A percentile compares a stretch with the other conserved stretches of the same genome.
Conservation (phyloP, 2,888 invertebrate species). For the Strigamia crassipes region DNA sequence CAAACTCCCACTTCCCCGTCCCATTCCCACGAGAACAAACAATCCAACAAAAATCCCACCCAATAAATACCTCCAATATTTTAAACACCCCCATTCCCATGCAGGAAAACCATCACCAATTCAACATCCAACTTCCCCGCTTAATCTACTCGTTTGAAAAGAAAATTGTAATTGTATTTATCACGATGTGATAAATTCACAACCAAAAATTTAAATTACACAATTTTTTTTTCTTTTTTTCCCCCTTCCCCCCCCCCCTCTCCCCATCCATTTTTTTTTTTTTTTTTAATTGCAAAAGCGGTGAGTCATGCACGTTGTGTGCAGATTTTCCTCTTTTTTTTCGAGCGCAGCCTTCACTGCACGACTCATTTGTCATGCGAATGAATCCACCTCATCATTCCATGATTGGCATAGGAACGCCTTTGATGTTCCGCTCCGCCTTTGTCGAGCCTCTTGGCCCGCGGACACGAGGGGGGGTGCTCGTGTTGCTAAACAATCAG, state of each 20-base stretch:
- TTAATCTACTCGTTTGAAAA: conserved; percentile 15
- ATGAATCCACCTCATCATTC: conserved; percentile 20
- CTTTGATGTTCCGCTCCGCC: conserved; percentile 48
- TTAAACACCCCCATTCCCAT: too few relatives aligned
- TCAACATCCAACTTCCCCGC: neutral
- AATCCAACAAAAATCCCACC: too few relatives aligned
- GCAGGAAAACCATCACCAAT: neutral
- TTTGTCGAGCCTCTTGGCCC: conserved; percentile 45
- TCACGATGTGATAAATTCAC: neutral
- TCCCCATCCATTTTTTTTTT: neutral
- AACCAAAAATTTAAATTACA: neutral
- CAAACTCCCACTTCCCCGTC: too few relatives aligned
- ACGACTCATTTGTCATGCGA: conserved; percentile 44
- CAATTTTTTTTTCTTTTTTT: too few relatives aligned
- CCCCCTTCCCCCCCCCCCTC: neutral
- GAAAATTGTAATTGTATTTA: conserved; percentile 1
- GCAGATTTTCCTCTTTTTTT: conserved; percentile 11
- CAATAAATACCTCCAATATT: too few relatives aligned
- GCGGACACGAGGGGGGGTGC: conserved; percentile 43
- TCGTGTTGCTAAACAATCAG: conserved; percentile 46
- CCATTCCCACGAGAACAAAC: too few relatives aligned
- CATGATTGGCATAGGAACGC: conserved; percentile 47
- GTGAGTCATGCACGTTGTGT: conserved; percentile 33
- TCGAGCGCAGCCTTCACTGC: neutral
- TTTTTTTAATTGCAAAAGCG: conserved; percentile 11